Evolutionary conservation across 35 echinoderm and acorn worm genomes (phyloP).

Genomic region (Ptychodera flava): DNA sequence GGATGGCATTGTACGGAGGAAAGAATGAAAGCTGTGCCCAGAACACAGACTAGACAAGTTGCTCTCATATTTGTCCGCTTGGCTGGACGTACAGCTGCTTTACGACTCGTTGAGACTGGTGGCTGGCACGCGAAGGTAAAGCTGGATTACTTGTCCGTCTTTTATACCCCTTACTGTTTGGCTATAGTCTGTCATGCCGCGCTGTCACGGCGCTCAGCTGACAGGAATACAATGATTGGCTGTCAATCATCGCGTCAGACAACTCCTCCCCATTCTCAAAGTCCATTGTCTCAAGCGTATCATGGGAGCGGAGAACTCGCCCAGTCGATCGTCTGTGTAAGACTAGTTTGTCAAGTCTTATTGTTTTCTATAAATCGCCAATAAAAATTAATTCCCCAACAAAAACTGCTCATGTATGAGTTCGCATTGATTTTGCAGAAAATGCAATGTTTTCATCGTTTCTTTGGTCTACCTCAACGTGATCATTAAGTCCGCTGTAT

Average conservation of each 20-base stretch:
- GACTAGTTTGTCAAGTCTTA: neutral
- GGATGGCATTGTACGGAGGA: too few species aligned
- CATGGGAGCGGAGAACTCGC: neutral
- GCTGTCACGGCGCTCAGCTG: neutral
- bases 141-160: neutral
- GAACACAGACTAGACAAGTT: too few species aligned
- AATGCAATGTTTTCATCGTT: too few species aligned
- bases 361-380: neutral
- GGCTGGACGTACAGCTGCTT: too few species aligned
- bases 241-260: neutral
- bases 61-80: too few species aligned
- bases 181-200: neutral
- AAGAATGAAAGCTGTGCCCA: too few species aligned
- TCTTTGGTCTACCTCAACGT: too few species aligned
- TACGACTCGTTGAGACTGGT: too few species aligned
- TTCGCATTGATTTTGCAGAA: too few species aligned
- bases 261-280: neutral
- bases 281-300: neutral
- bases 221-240: neutral
- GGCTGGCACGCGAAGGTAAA: neutral
- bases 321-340: neutral
- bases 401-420: too few species aligned
- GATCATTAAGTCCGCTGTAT: too few species aligned
- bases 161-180: neutral
- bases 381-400: too few species aligned